Conservation (phyloP, 2,113 vertebrate species). For the Cyanistes caeruleus region DNA sequence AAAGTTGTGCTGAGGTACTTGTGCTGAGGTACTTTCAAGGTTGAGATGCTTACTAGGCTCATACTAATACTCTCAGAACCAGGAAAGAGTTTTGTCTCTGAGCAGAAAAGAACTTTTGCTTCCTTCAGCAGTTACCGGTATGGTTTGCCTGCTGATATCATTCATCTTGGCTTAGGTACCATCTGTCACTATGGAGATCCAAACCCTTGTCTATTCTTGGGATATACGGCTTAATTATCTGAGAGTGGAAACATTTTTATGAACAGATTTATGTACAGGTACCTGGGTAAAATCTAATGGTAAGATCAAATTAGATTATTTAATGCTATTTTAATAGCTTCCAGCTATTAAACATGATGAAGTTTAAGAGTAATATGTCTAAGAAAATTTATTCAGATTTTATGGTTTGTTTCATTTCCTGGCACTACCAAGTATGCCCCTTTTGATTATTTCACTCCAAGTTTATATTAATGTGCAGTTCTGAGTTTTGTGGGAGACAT, state of each 20-base stretch:
- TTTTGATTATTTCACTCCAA: not conserved
- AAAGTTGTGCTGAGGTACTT: too few species aligned
- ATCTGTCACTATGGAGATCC: not conserved
- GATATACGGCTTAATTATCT: not conserved
- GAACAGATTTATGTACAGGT: not conserved
- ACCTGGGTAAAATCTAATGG: not conserved
- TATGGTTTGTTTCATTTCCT: not conserved
- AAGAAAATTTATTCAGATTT: not conserved
- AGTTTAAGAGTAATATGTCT: not conserved
- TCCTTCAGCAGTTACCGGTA: not conserved
- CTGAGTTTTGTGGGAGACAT: not conserved
- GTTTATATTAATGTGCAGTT: not conserved
- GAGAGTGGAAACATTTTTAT: not conserved
- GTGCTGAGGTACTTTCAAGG: too few species aligned
- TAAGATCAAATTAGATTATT: not conserved
- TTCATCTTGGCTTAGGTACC: not conserved
- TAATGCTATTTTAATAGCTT: not conserved
- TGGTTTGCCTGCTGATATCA: not conserved
- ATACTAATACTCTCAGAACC: not conserved
- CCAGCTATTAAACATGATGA: not conserved
- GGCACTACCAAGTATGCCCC: not conserved
- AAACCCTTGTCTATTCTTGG: not conserved
- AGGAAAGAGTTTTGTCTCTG: not conserved
- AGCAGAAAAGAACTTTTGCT: not conserved
- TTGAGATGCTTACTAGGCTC: too few species aligned